Evolutionary conservation across 2,888 invertebrate species (phyloP).

Genomic region (Argyra leucocephala): DNA sequence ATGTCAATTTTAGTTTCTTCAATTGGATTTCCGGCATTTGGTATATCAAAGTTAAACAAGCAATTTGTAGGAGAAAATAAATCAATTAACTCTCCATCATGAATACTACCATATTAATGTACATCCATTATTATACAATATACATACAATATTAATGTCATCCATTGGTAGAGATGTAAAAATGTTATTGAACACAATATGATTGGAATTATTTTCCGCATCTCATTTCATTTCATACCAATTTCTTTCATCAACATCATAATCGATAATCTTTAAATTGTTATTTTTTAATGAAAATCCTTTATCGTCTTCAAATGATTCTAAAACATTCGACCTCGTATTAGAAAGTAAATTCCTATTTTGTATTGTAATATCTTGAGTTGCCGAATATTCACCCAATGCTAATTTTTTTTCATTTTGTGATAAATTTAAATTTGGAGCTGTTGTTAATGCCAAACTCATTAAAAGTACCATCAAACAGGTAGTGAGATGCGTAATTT

Average conservation of each 20-base stretch:
- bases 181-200: background rate
- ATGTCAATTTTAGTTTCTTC: background rate
- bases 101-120: background rate
- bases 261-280: conserved; percentile 23
- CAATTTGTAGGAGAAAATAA: background rate
- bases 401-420: conserved; percentile 41
- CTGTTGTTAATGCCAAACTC: conserved; percentile 73
- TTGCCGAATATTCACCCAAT: conserved; percentile 35
- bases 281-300: conserved; percentile 17
- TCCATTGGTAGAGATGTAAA: background rate
- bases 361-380: conserved; percentile 23
- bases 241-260: conserved; percentile 29
- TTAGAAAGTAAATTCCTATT: conserved; percentile 28
- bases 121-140: no score
- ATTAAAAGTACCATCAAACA: conserved; percentile 76
- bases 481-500: conserved; percentile 68
- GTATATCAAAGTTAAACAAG: background rate
- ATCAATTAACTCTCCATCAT: background rate
- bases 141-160: background rate
- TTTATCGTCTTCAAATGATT: conserved; percentile 27
- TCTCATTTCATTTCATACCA: conserved; percentile 23
- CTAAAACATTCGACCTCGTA: conserved; percentile 19
- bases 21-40: background rate
- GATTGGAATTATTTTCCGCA: background rate
- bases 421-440: conserved; percentile 50